A percentile compares a stretch with the other conserved stretches of the same genome.
These are phyloP conservation scores for Coryphaenoides rupestris DNA, from an alignment of 2,113 vertebrate genomes.

Conservation along the genomic window DNA sequence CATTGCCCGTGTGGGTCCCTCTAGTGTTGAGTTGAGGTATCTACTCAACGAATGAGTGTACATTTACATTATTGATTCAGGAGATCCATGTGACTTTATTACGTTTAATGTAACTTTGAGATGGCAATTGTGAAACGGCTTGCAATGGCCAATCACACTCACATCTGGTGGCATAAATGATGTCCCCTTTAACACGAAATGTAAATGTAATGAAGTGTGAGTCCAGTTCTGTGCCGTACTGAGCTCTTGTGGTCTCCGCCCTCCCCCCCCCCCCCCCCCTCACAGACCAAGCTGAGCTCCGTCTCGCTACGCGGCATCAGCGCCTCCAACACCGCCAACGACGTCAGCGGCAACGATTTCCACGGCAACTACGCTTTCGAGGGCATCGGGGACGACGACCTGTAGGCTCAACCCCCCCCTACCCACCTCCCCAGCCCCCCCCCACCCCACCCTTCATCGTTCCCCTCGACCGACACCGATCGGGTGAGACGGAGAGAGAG, in stretches of 20 bases:
- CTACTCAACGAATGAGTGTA: not conserved
- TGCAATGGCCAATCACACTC: no score
- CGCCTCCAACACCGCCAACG: conserved; percentile 83
- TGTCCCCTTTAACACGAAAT: no score
- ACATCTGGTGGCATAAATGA: no score
- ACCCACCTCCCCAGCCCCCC: conserved; percentile 12
- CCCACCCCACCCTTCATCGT: conserved; percentile 40
- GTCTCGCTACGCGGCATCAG: conserved; percentile 93
- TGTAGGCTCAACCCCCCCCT: conserved; percentile 70
- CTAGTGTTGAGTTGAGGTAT: not conserved
- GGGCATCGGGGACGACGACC: conserved; percentile 96
- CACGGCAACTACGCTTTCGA: conserved; percentile 98
- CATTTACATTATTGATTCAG: no score
- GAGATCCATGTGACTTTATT: not conserved
- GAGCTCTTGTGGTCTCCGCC: no score
- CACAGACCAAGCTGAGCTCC: conserved; percentile 90
- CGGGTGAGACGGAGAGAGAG: conserved; percentile 42
- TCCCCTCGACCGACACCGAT: not conserved
- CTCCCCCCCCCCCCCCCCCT: no score
- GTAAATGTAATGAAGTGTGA: no score
- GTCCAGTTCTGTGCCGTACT: no score
- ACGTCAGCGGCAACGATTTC: conserved; percentile 86
- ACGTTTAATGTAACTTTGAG: not conserved
- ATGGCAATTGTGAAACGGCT: no score
- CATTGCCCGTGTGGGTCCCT: no score